These are phyloP conservation scores for Papilio polytes DNA, from an alignment of 1,140 invertebrate genomes.

Conservation along the genomic window DNA sequence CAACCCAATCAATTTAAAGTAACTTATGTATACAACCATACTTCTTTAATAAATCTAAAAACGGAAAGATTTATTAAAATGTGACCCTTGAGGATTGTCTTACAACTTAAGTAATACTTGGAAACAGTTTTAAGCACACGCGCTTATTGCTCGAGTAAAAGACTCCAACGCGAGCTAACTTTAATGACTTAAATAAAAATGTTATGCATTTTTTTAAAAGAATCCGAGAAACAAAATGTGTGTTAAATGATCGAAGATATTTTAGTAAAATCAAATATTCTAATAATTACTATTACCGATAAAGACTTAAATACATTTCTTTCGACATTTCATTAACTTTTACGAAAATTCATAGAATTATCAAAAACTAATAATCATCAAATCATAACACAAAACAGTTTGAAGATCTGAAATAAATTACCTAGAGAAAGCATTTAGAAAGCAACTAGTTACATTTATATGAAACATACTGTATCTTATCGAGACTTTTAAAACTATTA, in stretches of 20 bases:
- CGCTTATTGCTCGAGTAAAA: slow-evolving; percentile 11
- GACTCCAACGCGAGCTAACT: slow-evolving; percentile 17
- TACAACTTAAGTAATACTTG: neutral
- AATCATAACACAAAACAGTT: neutral
- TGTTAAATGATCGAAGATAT: too few relatives aligned
- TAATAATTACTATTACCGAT: too few relatives aligned
- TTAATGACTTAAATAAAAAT: neutral
- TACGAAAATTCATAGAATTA: neutral
- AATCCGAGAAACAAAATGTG: too few relatives aligned
- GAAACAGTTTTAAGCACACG: neutral
- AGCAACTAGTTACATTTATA: neutral
- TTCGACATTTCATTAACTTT: too few relatives aligned
- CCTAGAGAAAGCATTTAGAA: neutral
- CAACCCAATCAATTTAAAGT: neutral
- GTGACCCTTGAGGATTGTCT: neutral
- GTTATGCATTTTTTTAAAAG: neutral
- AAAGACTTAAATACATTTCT: too few relatives aligned
- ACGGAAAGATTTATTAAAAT: neutral
- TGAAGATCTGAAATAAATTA: neutral
- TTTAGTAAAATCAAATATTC: too few relatives aligned
- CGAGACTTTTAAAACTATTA: neutral
- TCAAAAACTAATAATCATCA: neutral
- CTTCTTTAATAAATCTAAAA: neutral
- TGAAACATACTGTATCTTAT: neutral
- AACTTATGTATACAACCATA: neutral